These are phyloP conservation scores for Scopus umbretta DNA, from an alignment of 2,113 vertebrate species.

Conservation along the genomic window DNA sequence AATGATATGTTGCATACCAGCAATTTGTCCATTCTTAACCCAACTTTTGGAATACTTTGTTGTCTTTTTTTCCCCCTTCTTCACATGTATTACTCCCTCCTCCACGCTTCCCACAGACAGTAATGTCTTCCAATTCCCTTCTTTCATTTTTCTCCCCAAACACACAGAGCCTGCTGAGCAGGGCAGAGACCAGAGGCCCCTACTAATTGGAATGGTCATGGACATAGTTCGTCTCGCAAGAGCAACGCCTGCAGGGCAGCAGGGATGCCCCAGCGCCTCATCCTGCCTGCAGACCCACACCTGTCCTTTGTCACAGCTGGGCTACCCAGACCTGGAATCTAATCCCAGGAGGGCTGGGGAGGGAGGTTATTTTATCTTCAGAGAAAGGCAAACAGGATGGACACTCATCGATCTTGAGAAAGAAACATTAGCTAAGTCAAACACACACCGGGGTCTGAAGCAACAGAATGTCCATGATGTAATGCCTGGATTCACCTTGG, in stretches of 20 bases:
- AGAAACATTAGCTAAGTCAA: slow-evolving; percentile 64
- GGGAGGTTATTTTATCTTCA: slow-evolving; percentile 51
- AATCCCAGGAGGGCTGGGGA: neutral
- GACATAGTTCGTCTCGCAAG: neutral
- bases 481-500: slow-evolving; percentile 35
- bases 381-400: slow-evolving; percentile 47
- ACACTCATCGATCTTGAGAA: slow-evolving; percentile 7
- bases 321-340: slow-evolving; percentile 23
- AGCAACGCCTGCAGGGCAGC: neutral
- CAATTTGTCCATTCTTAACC: neutral
- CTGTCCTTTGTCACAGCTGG: slow-evolving; percentile 71
- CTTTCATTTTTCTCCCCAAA: neutral
- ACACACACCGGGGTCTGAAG: slow-evolving; percentile 74
- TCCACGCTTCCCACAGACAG: neutral
- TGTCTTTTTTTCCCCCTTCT: neutral
- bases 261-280: fast-evolving
- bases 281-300: slow-evolving; percentile 54
- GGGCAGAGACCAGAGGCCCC: neutral
- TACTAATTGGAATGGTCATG: neutral
- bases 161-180: neutral
- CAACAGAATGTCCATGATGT: slow-evolving; percentile 62
- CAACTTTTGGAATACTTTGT: neutral
- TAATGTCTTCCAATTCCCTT: neutral
- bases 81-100: neutral
- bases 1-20: neutral